Evolutionary conservation across 2,797 vertebrate genomes (phyloP).

Genomic region (Sebastes nivosus): DNA sequence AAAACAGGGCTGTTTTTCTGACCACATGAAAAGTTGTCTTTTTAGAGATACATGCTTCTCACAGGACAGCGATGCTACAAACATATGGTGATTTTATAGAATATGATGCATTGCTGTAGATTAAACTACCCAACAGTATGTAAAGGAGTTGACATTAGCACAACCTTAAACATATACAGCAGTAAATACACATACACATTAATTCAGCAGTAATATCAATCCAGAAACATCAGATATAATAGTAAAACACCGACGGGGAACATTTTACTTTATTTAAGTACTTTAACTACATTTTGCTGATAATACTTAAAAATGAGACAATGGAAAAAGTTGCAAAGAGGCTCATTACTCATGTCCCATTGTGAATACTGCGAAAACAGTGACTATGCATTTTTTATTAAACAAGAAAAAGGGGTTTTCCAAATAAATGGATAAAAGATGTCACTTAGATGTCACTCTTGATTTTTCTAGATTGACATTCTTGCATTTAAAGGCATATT

Average conservation of each 20-base stretch:
- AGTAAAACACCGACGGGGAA: too few relatives aligned
- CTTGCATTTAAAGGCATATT: not conserved
- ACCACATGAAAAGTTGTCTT: not conserved
- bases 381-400: too few relatives aligned
- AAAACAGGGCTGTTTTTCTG: not conserved
- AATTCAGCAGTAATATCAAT: too few relatives aligned
- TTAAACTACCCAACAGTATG: not conserved
- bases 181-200: too few relatives aligned
- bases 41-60: too few relatives aligned
- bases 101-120: not conserved
- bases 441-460: not conserved
- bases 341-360: too few relatives aligned
- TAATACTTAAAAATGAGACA: too few relatives aligned
- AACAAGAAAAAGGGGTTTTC: not conserved
- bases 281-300: too few relatives aligned
- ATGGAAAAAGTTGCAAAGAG: too few relatives aligned
- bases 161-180: too few relatives aligned
- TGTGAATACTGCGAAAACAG: not conserved
- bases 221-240: too few relatives aligned
- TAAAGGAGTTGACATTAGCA: not conserved
- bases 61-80: not conserved
- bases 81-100: not conserved
- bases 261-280: too few relatives aligned
- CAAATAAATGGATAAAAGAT: not conserved
- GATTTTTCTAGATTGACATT: not conserved